These are phyloP conservation scores for Pseudochaenichthys georgianus DNA, from an alignment of 2,797 vertebrate genomes.

Conservation along the genomic window DNA sequence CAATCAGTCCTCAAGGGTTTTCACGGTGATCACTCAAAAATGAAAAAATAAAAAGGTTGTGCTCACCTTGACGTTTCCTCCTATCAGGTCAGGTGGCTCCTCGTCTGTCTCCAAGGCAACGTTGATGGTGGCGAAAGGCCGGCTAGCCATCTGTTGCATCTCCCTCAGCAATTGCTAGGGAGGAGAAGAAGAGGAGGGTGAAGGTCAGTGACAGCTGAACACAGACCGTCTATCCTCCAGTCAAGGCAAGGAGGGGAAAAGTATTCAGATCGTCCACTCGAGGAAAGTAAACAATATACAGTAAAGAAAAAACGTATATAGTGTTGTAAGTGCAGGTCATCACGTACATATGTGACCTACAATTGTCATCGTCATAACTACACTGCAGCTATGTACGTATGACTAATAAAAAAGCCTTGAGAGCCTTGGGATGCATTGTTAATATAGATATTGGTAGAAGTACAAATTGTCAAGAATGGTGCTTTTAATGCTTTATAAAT, in stretches of 20 bases:
- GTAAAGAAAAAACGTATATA: no score
- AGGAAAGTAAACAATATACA: no score
- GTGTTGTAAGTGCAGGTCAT: no score
- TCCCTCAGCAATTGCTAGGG: slow-evolving; percentile 97
- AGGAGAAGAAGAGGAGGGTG: slow-evolving; percentile 59
- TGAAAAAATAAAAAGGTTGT: slow-evolving; percentile 18
- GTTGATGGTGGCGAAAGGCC: slow-evolving; percentile 98
- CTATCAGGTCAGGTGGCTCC: slow-evolving; percentile 98
- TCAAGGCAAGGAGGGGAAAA: no score
- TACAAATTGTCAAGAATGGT: not conserved
- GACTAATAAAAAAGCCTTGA: no score
- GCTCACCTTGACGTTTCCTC: slow-evolving; percentile 97
- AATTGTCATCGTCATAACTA: no score
- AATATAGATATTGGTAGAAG: not conserved
- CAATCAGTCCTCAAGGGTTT: slow-evolving; percentile 8
- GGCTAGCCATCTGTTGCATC: slow-evolving; percentile 99
- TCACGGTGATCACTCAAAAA: slow-evolving; percentile 13
- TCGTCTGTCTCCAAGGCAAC: slow-evolving; percentile 98
- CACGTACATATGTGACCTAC: no score
- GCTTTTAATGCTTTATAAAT: not conserved
- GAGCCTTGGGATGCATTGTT: not conserved
- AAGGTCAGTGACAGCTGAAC: slow-evolving; percentile 61
- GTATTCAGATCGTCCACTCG: no score
- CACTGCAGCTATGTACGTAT: no score
- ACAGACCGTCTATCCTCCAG: not conserved